Evolutionary conservation across 1,140 invertebrate species (phyloP), one percentile per base, ranked within the genome.

Genomic region (Drosophila nigromelanica): DNA sequence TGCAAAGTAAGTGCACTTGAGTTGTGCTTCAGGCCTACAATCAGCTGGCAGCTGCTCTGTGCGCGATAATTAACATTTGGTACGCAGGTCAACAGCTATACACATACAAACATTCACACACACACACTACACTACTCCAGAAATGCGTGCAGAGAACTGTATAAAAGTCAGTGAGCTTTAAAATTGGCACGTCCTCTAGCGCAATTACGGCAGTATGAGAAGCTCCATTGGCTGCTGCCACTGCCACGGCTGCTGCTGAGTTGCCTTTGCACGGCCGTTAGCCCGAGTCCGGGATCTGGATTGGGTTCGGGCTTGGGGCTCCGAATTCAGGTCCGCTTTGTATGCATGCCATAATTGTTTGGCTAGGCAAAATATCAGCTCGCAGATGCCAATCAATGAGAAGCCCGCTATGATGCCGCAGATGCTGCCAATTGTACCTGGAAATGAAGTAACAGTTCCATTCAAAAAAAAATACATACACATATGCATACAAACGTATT

Each of bases 101-200:
- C 37, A 60, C 39, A 60, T 6, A 55, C 6, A 43, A 35, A 48
- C 43, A 27, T 37, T 50, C 55, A 42, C 14, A 35, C 24, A 61
- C 11, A 39, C 33, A 63, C 33, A 39, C 37, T n/a, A 30, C 47
- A 54, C 42, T 24, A 73, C 45, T 30, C 10, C 43, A 67, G 30
- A 56, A 55, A 51, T 61, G 61, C 42, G 72, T 62, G 55, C 27
- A 54, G 58, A 62, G 66, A 70, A 73, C 58, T 71, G 66, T 86
- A 89, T 89, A 89, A 89, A 89, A 89, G 78, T 89, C 85, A 89
- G 79, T 89, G 83, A 89, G 83, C 83, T 87, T 89, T 89, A 89
- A 87, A 87, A 89, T 76, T 82, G 87, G 81, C 83, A 67, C 70
- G 50, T 66, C 56, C 76, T 80, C 50, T 45, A 63, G 77, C 77